Evolutionary conservation across 2,113 vertebrate genomes (phyloP), one percentile per base, ranked within the genome.

Genomic region (Cryptotis parvus): DNA sequence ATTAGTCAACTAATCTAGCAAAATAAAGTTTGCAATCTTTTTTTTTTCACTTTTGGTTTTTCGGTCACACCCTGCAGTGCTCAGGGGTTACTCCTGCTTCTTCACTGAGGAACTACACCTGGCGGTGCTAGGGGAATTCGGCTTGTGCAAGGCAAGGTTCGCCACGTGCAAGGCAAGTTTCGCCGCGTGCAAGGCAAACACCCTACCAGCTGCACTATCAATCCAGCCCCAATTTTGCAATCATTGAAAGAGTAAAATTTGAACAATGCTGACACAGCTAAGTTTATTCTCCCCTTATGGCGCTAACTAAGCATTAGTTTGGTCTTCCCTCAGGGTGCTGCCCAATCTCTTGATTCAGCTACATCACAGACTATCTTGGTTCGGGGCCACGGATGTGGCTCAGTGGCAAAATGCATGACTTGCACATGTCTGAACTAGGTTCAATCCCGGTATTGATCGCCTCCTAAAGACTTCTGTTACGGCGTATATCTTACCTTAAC

Each of bases 401-500:
- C 55, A 58, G 55, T 58, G 55, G 55, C 7, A 58, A 18, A 22
- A 24, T 58, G 55, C 4, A 58, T 58, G 55, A 4, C 24, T 58
- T 22, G 18, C 55, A 58, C 22, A 6, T 58, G 18, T 58, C 6
- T 22, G 55, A 58, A 58, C 55, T 58, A 58, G 55, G 55, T 22
- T 58, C 5, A 58, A 24, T 58, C 55, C 55, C 55, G 55, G 20
- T 24, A 58, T 6, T 58, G 55, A 65, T 5, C 63, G 14, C 9
- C 31, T 31, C 11, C 20, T 75, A 55, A 65, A 33, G 9, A 31
- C 10, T 39, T 91, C 29, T 72, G 37, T 10, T 63, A 43, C 3
- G 49, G 2, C 0, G n/a, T 26, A 4, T 37, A 22, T 29, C 98
- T 96, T 98, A 99, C 99, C 99, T 99, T 99, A 49, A 99, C 98